Conservation (phyloP, 1,140 invertebrate species). For the Hycleus cichorii region DNA sequence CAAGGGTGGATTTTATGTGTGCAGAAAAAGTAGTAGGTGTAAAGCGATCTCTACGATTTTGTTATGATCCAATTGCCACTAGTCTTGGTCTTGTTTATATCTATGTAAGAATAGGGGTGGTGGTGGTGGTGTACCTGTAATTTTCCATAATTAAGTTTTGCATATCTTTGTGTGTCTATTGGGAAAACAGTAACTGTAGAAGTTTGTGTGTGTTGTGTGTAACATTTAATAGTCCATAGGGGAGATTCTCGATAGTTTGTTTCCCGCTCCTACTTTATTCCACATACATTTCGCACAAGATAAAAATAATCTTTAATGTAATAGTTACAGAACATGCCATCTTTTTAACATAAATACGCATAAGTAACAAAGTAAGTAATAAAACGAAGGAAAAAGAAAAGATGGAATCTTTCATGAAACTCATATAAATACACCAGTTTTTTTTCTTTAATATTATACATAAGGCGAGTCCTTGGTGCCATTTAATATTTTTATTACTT, state of each 20-base stretch:
- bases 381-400: too few relatives aligned
- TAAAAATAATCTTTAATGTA: conserved; percentile 34
- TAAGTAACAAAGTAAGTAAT: conserved; percentile 17
- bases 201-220: background rate
- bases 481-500: conserved; percentile 13
- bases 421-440: background rate
- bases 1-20: conserved; percentile 16
- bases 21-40: background rate
- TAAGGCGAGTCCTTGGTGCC: conserved; percentile 5
- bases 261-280: conserved; percentile 5
- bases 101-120: too few relatives aligned
- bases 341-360: conserved; percentile 25
- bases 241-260: conserved; percentile 15
- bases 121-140: conserved; percentile 12
- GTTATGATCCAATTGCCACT: too few relatives aligned
- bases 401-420: too few relatives aligned
- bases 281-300: conserved; percentile 28
- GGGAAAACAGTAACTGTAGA: conserved; percentile 16
- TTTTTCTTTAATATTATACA: conserved; percentile 10
- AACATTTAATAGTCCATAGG: background rate
- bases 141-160: conserved; percentile 33
- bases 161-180: conserved; percentile 29
- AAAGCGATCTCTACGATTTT: too few relatives aligned
- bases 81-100: too few relatives aligned
- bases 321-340: conserved; percentile 32